Evolutionary conservation across 2,113 vertebrate species (phyloP).

Genomic region (Actenoides lindsayi): DNA sequence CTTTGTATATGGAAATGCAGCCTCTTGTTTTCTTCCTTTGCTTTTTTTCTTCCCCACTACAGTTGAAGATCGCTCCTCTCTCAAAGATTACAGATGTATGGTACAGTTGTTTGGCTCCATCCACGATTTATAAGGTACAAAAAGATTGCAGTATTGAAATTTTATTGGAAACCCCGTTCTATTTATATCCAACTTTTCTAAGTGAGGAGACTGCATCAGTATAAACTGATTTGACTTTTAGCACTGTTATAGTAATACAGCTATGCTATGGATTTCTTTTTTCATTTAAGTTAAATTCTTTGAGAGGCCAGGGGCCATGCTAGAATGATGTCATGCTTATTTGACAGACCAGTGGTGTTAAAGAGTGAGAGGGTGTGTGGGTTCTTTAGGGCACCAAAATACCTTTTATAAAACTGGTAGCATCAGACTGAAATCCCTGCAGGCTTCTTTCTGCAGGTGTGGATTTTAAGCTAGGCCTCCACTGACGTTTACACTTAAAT

Average conservation of each 20-base stretch:
- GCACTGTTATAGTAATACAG: neutral
- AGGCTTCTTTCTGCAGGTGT: slow-evolving; percentile 38
- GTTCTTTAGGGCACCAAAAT: neutral
- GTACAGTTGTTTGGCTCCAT: neutral
- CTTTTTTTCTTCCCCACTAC: neutral
- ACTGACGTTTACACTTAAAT: neutral
- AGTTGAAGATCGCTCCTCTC: neutral
- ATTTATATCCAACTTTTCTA: neutral
- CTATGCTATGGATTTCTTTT: neutral
- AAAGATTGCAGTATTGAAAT: neutral
- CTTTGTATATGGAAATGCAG: neutral
- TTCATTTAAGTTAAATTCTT: neutral
- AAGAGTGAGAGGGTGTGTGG: neutral
- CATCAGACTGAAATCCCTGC: slow-evolving; percentile 18
- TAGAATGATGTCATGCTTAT: neutral
- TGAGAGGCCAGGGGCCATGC: neutral
- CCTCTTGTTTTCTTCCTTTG: neutral
- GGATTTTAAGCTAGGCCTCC: slow-evolving; percentile 20
- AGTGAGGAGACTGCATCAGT: neutral
- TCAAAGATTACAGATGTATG: neutral
- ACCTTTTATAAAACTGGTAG: neutral
- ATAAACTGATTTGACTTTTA: neutral
- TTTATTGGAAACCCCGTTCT: neutral
- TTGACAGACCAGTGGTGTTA: neutral
- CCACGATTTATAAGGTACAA: neutral